phyloP scores from a whole-genome alignment of 2,113 vertebrate species.

The Puntigrus tetrazona region DNA sequence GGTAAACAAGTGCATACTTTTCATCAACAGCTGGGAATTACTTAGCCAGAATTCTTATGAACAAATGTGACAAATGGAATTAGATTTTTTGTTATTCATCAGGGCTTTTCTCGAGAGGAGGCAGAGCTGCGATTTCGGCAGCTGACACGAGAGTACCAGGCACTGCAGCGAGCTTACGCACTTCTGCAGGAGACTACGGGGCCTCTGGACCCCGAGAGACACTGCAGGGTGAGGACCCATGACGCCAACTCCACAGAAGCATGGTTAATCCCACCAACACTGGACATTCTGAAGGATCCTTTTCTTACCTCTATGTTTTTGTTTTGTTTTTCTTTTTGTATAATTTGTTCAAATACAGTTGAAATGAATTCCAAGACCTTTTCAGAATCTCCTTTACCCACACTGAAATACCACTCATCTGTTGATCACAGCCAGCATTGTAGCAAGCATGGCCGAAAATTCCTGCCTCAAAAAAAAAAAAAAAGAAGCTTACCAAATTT shows the following conservation, averaged over 20 bases:
- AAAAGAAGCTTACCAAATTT: background rate
- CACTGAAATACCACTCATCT: background rate
- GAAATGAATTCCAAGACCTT: background rate
- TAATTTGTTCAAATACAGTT: background rate
- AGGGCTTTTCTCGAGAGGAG: slow-evolving; percentile 89
- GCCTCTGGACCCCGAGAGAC: slow-evolving; percentile 56
- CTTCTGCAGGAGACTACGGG: slow-evolving; percentile 94
- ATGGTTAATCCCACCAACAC: background rate
- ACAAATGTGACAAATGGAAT: background rate
- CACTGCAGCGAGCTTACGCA: slow-evolving; percentile 94
- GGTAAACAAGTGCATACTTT: background rate
- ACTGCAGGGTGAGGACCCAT: slow-evolving; percentile 48
- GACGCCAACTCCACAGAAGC: background rate
- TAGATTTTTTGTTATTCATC: slow-evolving; percentile 27
- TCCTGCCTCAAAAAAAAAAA: slow-evolving; percentile 24
- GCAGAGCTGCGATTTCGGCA: slow-evolving; percentile 95
- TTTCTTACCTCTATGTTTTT: background rate
- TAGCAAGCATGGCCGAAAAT: slow-evolving; percentile 34
- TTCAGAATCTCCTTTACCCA: slow-evolving; percentile 11
- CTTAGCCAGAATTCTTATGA: background rate
- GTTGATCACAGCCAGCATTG: slow-evolving; percentile 5
- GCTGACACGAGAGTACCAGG: slow-evolving; percentile 96
- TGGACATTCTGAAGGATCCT: slow-evolving; percentile 18
- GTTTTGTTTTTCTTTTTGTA: background rate
- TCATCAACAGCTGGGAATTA: background rate